Evolutionary conservation across 2,797 vertebrate genomes (phyloP), one percentile per base, ranked within the genome.

Genomic region (Propithecus deckenii): DNA sequence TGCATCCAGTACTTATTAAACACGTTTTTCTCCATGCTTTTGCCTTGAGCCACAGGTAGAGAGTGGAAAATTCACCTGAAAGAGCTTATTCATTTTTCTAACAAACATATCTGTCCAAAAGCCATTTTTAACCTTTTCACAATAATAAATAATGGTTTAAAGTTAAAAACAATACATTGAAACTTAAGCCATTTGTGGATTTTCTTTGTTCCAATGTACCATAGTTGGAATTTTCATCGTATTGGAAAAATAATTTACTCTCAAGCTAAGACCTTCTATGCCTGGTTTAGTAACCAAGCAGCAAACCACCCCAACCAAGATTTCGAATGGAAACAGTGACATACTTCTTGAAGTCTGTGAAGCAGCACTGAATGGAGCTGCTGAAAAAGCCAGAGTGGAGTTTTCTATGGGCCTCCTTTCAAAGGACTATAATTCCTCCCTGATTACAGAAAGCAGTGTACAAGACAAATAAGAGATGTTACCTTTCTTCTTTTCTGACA

Each of bases 81-180:
- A 72, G 55, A 79, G 25, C 28, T 81, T 61, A 61, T 59, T 61
- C 48, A 43, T 86, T 94, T 96, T 94, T 93, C 59, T 76, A 75
- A 38, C 13, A 71, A 83, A 78, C 2, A 0, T 32, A 67, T 72
- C 35, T 92, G 4, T 52, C 78, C 48, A 2, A 63, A 32, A 52
- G 8, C 32, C 50, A 48, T 52, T 86, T 93, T 93, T 71, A 32
- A n/a, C 38, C 10, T 79, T 89, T 94, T 55, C 17, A 13, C 81
- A 75, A 74, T 63, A 91, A 86, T 76, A 79, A 57, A 67, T 80
- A 83, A 48, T 71, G 0, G 86, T 63, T 92, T 93, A 63, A 65
- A 57, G n/a, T 91, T 78, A 71, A 95, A 96, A 87, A 46, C 46
- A 94, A 87, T 93, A 74, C 22, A 20, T 1, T 15, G 20, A 94